Evolutionary conservation across 30 jellyfish, hydroid and myxozoan species (phyloP), one percentile per base, ranked within the genome.

Genomic region (Pseudorhiza aurosa): DNA sequence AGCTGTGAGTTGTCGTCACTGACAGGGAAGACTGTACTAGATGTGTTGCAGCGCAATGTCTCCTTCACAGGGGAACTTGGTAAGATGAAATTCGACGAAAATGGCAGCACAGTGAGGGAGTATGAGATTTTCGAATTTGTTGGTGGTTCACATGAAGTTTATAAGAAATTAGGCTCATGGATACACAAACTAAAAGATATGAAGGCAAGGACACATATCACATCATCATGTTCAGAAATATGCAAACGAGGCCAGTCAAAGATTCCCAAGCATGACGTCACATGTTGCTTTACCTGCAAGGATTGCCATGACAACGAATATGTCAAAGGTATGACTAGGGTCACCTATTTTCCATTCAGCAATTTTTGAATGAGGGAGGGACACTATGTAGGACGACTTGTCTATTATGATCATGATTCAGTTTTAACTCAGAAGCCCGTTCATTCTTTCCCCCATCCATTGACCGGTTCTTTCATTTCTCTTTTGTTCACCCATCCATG

Each of bases 31-130:
- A 43, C 36, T 10, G 36, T 83, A 5, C 58, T 72, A 19, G n/a
- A 85, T 7, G 19, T 40, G 8, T 39, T 90, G 74, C 50, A 19
- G 31, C 17, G 30, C 29, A 90, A 83, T 43, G 28, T 57, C 2
- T 35, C 88, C 10, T 90, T 67, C 71, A 22, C 49, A 19, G 97
- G 97, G 2, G 72, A 85, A 33, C 72, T 53, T 32, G 97, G 96
- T n/a, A 19, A 4, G 2, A 19, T 45, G 28, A 80, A 57, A 8
- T 89, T 89, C 30, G 91, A 89, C 53, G 92, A 82, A 55, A 71
- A 72, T 26, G 97, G 97, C 1, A 81, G 95, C 70, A 74, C 87
- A 0, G 82, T 46, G 18, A 56, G 87, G 29, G 88, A 84, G 33
- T 89, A 89, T 73, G 95, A 89, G 18, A 81, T 89, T 2, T 37